Conservation (phyloP, 2,113 vertebrate genomes). For the Neotragus pygmaeus region DNA sequence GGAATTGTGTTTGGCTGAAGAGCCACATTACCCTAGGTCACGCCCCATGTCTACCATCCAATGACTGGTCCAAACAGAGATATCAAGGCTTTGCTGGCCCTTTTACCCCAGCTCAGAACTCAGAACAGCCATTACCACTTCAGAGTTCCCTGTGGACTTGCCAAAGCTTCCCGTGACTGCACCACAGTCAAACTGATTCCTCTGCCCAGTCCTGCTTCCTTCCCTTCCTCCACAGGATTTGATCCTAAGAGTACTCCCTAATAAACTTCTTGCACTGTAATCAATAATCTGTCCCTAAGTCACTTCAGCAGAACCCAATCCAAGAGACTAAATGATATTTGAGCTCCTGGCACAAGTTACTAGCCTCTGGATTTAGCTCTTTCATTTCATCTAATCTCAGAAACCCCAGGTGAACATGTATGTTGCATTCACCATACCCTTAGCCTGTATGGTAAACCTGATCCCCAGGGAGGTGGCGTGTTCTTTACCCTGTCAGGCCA, state of each 20-base stretch:
- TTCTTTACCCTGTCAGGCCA: constrained; percentile 15
- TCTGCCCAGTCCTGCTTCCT: background rate
- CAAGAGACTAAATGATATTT: background rate
- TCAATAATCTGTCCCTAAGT: background rate
- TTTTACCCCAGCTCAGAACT: background rate
- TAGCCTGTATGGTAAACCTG: background rate
- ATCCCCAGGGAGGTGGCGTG: background rate
- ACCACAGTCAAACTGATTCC: background rate
- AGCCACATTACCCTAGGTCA: background rate
- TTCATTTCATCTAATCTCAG: background rate
- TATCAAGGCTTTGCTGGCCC: background rate
- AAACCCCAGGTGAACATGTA: background rate
- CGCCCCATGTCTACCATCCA: background rate
- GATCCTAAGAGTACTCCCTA: background rate
- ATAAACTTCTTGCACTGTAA: background rate
- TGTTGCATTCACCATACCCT: background rate
- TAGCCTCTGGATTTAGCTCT: background rate
- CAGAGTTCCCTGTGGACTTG: background rate
- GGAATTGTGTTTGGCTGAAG: background rate
- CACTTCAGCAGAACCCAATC: background rate
- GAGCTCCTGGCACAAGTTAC: background rate
- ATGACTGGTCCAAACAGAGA: background rate
- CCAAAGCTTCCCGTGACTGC: background rate
- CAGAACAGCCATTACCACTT: background rate
- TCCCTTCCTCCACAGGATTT: background rate